These are phyloP conservation scores for Vespertilio murinus DNA, from an alignment of 2,797 vertebrate genomes.

Conservation along the genomic window DNA sequence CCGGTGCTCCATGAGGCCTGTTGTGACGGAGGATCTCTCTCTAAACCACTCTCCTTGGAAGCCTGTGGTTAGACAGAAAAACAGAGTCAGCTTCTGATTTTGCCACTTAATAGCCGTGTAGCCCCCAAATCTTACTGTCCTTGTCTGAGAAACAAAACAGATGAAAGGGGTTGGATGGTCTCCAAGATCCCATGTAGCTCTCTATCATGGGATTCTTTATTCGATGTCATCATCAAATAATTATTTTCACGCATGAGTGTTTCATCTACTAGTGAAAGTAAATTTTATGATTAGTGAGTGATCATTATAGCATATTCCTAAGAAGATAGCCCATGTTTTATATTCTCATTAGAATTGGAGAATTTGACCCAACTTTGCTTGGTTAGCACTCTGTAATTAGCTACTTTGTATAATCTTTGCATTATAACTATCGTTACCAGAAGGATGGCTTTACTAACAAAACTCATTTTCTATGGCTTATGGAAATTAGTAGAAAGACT, in stretches of 20 bases:
- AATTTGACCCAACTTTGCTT: background rate
- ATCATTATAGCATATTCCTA: background rate
- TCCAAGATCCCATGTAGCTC: background rate
- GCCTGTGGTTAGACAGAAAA: background rate
- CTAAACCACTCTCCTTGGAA: background rate
- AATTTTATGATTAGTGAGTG: background rate
- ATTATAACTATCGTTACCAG: background rate
- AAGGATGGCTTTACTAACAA: background rate
- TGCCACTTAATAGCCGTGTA: background rate
- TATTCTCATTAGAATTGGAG: background rate
- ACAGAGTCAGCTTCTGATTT: background rate
- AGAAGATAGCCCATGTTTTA: background rate
- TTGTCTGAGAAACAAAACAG: background rate
- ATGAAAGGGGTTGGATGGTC: background rate
- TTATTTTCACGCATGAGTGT: background rate
- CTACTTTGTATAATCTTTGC: background rate
- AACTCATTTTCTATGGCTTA: background rate
- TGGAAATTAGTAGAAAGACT: background rate
- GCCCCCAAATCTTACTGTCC: background rate
- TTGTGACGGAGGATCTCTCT: background rate
- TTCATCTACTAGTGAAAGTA: background rate
- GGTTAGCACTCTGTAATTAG: background rate
- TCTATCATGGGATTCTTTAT: background rate
- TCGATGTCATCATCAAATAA: background rate
- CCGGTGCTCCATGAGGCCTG: background rate